Percentiles rank a stretch among this genome's conserved stretches.
Evolutionary conservation across 1,140 invertebrate genomes (phyloP).

Genomic region (Drosophila ohnishii): DNA sequence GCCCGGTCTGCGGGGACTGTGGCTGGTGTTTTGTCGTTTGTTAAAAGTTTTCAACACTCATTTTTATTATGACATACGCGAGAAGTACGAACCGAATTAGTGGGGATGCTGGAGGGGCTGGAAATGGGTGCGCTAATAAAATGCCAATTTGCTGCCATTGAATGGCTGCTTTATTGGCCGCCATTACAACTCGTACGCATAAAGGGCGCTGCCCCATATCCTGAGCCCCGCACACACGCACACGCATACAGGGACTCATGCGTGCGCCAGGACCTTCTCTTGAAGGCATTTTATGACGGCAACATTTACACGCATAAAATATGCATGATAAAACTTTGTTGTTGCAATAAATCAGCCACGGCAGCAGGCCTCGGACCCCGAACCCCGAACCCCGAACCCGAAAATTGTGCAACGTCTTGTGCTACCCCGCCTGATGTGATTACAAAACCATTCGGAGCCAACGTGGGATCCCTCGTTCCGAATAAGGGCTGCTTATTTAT

Average conservation of each 20-base stretch:
- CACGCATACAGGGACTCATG: conserved; percentile 8
- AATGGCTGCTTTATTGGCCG: conserved; percentile 76
- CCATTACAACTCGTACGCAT: conserved; percentile 80
- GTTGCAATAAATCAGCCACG: conserved; percentile 76
- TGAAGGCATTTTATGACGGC: conserved; percentile 77
- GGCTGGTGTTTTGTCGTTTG: conserved; percentile 76
- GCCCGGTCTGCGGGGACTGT: conserved; percentile 21
- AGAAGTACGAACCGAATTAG: conserved; percentile 62
- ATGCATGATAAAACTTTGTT: conserved; percentile 82
- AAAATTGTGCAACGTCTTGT: conserved; percentile 62
- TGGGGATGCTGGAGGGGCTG: conserved; percentile 9
- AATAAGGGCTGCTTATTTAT: conserved; percentile 51
- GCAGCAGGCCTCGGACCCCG: conserved; percentile 4
- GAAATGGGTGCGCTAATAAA: conserved; percentile 67
- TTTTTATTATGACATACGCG: conserved; percentile 79
- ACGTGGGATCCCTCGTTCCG: conserved; percentile 26
- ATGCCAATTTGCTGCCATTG: conserved; percentile 80
- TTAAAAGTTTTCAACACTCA: conserved; percentile 78
- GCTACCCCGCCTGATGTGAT: conserved; percentile 56
- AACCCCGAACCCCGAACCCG: conserved; percentile 31
- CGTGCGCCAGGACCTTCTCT: conserved; percentile 33
- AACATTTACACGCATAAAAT: conserved; percentile 82
- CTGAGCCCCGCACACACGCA: conserved; percentile 26
- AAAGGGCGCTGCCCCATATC: conserved; percentile 46
- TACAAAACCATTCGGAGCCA: conserved; percentile 70